Evolutionary conservation across 2,113 vertebrate genomes (phyloP).

Genomic region (Microtus oregoni): DNA sequence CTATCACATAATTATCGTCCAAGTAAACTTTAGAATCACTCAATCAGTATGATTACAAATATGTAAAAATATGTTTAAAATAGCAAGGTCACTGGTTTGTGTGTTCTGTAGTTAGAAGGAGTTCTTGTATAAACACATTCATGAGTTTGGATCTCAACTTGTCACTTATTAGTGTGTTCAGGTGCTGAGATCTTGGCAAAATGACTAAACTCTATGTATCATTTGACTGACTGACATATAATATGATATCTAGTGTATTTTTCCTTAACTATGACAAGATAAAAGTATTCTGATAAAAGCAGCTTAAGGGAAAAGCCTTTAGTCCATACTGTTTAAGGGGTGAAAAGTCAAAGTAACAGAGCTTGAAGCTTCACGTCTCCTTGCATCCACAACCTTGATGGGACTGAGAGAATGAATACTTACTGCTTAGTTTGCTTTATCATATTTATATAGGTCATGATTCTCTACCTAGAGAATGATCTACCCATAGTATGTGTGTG

Average conservation of each 20-base stretch:
- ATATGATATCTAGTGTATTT: neutral
- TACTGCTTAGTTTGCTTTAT: neutral
- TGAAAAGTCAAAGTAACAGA: too few species aligned
- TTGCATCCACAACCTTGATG: too few species aligned
- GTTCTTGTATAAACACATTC: neutral
- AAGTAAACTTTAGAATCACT: conserved; percentile 41
- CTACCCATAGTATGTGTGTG: too few species aligned
- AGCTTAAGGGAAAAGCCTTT: neutral
- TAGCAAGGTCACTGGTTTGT: neutral
- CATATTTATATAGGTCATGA: neutral
- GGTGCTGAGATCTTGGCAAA: neutral
- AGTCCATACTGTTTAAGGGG: neutral
- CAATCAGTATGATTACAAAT: neutral
- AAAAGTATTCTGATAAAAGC: neutral
- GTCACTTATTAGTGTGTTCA: neutral
- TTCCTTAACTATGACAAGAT: neutral
- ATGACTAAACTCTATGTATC: neutral
- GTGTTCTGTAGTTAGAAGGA: neutral
- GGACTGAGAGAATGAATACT: too few species aligned
- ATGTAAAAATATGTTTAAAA: neutral
- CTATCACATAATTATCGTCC: neutral
- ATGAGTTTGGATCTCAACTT: neutral
- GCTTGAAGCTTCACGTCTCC: too few species aligned
- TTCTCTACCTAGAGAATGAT: neutral
- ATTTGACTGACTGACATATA: neutral